Conservation (phyloP, 2,888 invertebrate genomes). For the Agrochola lota region DNA sequence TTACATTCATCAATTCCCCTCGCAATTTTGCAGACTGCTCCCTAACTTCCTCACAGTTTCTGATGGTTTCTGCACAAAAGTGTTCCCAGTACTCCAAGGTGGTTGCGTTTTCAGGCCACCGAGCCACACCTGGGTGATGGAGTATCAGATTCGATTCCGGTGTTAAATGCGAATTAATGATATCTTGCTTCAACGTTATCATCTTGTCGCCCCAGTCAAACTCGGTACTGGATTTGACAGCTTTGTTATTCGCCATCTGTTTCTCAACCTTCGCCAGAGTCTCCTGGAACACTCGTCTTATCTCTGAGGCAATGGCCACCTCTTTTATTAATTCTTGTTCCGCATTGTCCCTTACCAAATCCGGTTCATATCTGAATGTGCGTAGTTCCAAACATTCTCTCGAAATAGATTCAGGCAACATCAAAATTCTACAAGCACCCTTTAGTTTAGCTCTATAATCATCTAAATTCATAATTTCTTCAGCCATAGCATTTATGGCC, state of each 20-base stretch:
- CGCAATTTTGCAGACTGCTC: slow-evolving; percentile 93
- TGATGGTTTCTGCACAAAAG: slow-evolving; percentile 94
- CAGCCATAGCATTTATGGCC: slow-evolving; percentile 91
- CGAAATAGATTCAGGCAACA: slow-evolving; percentile 93
- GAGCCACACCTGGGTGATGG: slow-evolving; percentile 94
- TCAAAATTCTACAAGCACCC: slow-evolving; percentile 92
- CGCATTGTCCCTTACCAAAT: slow-evolving; percentile 94
- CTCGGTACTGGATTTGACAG: slow-evolving; percentile 95
- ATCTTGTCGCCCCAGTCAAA: slow-evolving; percentile 97
- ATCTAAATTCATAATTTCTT: slow-evolving; percentile 92
- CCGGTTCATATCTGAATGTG: slow-evolving; percentile 93
- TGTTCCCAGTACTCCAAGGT: slow-evolving; percentile 95
- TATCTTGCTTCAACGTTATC: slow-evolving; percentile 93
- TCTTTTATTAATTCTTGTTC: slow-evolving; percentile 95
- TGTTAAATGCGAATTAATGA: slow-evolving; percentile 91
- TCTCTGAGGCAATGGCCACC: slow-evolving; percentile 93
- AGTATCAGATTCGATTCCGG: slow-evolving; percentile 92
- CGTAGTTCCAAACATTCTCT: slow-evolving; percentile 93
- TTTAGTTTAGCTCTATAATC: slow-evolving; percentile 92
- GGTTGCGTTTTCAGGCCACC: slow-evolving; percentile 94
- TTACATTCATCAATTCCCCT: slow-evolving; percentile 92
- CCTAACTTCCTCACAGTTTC: slow-evolving; percentile 93
- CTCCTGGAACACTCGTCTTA: slow-evolving; percentile 91
- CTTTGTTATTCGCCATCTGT: slow-evolving; percentile 93
- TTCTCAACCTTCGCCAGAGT: slow-evolving; percentile 92